A percentile compares a stretch with the other conserved stretches of the same genome.
Conservation (phyloP, 2,888 invertebrate genomes). For the Brachynemurus nebulosus region DNA sequence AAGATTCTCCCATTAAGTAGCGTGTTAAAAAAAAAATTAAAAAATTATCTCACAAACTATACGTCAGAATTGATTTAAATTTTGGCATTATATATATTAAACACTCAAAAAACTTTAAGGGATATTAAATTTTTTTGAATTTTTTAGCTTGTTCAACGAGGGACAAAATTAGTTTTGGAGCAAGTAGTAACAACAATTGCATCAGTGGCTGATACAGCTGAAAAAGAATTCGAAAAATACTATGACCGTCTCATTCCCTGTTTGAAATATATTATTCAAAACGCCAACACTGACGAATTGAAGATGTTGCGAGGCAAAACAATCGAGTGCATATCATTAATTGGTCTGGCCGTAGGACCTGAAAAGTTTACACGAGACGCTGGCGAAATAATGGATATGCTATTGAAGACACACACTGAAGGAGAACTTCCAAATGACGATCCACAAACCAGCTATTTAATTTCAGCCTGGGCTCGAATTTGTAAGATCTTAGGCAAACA, state of each 20-base stretch:
- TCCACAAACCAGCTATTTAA: slow-evolving; percentile 93
- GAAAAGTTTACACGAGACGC: slow-evolving; percentile 84
- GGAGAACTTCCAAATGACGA: slow-evolving; percentile 84
- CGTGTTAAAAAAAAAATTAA: too few relatives aligned
- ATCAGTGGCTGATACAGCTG: slow-evolving; percentile 95
- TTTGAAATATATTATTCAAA: slow-evolving; percentile 92
- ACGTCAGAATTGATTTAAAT: too few relatives aligned
- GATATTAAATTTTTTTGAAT: too few relatives aligned
- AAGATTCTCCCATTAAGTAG: too few relatives aligned
- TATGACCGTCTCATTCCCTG: slow-evolving; percentile 91
- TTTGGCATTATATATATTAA: too few relatives aligned
- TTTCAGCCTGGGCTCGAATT: slow-evolving; percentile 98
- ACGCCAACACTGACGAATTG: slow-evolving; percentile 76
- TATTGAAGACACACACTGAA: slow-evolving; percentile 77
- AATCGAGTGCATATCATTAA: slow-evolving; percentile 96
- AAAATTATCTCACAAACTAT: too few relatives aligned
- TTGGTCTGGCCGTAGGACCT: slow-evolving; percentile 75
- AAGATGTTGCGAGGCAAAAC: slow-evolving; percentile 93
- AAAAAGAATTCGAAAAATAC: slow-evolving; percentile 87
- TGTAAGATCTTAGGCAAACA: slow-evolving; percentile 71
- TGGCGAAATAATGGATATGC: slow-evolving; percentile 88
- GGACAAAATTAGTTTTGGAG: slow-evolving; percentile 91
- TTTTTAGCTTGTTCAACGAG: slow-evolving; percentile 70
- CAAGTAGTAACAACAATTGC: slow-evolving; percentile 98
- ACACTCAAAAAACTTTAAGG: too few relatives aligned